Evolutionary conservation across 2,797 vertebrate genomes (phyloP).

Genomic region (Craterocephalus amniculus): DNA sequence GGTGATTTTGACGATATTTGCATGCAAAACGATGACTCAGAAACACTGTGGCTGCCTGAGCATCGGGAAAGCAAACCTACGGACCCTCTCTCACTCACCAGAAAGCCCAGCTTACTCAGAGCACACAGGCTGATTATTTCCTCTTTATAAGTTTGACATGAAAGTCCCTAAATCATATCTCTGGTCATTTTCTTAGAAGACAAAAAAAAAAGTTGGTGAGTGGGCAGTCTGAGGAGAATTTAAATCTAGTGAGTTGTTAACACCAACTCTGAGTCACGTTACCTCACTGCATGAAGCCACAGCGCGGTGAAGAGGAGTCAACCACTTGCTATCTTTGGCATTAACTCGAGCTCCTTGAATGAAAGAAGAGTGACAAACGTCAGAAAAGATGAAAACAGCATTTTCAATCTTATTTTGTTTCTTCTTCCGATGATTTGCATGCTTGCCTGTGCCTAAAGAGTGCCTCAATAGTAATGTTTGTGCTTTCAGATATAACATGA

Average conservation of each 20-base stretch:
- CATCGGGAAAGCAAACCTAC: no score
- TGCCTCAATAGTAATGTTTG: neutral
- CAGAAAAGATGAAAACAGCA: constrained; percentile 12
- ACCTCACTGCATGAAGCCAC: constrained; percentile 98
- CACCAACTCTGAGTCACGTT: constrained; percentile 58
- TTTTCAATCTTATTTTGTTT: neutral
- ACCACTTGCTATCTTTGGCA: constrained; percentile 99
- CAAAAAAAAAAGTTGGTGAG: neutral
- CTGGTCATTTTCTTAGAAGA: neutral
- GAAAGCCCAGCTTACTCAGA: neutral
- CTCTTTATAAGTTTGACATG: neutral
- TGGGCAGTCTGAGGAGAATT: neutral
- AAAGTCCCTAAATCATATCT: no score
- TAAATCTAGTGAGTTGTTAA: neutral
- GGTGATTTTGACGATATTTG: neutral
- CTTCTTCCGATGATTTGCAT: neutral
- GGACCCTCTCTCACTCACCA: neutral
- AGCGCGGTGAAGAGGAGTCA: constrained; percentile 98
- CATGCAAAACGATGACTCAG: neutral
- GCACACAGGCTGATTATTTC: neutral
- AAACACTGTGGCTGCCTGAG: neutral
- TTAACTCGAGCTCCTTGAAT: constrained; percentile 95
- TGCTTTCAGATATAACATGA: neutral
- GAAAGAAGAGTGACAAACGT: constrained; percentile 26
- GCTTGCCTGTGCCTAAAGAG: neutral